A percentile compares a stretch with the other conserved stretches of the same genome.
phyloP scores from a whole-genome alignment of 2,797 vertebrate genomes.

The Manis javanica region DNA sequence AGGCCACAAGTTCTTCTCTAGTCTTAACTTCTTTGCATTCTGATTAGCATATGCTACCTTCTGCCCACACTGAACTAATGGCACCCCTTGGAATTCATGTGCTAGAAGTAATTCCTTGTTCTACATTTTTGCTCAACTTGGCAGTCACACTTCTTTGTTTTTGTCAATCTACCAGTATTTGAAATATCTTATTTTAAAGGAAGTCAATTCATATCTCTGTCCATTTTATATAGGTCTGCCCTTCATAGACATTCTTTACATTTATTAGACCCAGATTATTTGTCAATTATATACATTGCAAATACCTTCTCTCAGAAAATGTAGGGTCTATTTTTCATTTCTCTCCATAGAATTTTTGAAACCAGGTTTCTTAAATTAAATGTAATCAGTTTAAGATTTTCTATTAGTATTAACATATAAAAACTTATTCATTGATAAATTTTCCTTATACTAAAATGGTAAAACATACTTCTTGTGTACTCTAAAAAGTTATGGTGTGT shows the following conservation, averaged over 20 bases:
- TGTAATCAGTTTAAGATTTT: background rate
- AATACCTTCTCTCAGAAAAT: background rate
- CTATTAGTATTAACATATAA: background rate
- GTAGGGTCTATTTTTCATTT: background rate
- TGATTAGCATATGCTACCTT: background rate
- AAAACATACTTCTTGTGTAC: background rate
- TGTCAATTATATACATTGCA: background rate
- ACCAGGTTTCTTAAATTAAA: background rate
- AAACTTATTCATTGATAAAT: background rate
- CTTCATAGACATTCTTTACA: background rate
- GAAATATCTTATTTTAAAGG: background rate
- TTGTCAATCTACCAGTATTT: background rate
- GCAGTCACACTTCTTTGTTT: background rate
- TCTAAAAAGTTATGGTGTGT: background rate
- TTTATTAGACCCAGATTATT: background rate
- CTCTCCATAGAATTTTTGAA: background rate
- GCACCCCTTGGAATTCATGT: background rate
- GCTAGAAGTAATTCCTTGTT: background rate
- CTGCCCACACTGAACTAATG: background rate
- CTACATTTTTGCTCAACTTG: background rate
- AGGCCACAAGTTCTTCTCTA: rapidly evolving
- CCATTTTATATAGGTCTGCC: background rate
- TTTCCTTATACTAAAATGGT: background rate
- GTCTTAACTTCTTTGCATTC: background rate
- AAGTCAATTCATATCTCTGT: background rate